Conservation (phyloP, 92 coral and sea anemone genomes). For the Phenganax subtilis region DNA sequence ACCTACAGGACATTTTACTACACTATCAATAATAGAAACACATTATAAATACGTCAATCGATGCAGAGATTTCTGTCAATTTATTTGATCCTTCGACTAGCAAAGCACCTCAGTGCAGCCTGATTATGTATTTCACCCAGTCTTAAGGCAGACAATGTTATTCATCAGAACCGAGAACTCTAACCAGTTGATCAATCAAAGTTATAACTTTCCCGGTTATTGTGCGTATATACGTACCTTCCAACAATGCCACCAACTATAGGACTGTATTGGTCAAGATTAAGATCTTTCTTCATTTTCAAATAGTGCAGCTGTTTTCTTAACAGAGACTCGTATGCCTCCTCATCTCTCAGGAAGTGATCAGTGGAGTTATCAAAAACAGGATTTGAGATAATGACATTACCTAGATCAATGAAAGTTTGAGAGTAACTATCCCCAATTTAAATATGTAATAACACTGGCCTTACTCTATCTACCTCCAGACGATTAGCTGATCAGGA, state of each 20-base stretch:
- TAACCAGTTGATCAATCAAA: too few relatives aligned
- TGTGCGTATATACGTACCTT: not conserved
- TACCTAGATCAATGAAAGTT: slow-evolving; percentile 32
- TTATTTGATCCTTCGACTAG: not conserved
- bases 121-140: too few relatives aligned
- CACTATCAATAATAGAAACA: not conserved
- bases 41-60: not conserved
- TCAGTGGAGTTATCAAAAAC: slow-evolving; percentile 46
- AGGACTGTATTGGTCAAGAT: not conserved
- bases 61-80: not conserved
- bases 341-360: slow-evolving; percentile 44
- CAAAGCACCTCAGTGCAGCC: not conserved
- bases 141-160: too few relatives aligned
- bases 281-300: slow-evolving; percentile 37
- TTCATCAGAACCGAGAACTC: too few relatives aligned
- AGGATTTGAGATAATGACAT: slow-evolving; percentile 53
- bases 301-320: slow-evolving; percentile 43
- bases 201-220: too few relatives aligned
- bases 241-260: not conserved
- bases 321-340: slow-evolving; percentile 49
- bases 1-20: not conserved
- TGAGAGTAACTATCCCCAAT: not conserved
- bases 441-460: not conserved
- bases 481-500: not conserved
- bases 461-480: not conserved